Conservation (phyloP, 2,113 vertebrate genomes). For the Salminus brasiliensis region DNA sequence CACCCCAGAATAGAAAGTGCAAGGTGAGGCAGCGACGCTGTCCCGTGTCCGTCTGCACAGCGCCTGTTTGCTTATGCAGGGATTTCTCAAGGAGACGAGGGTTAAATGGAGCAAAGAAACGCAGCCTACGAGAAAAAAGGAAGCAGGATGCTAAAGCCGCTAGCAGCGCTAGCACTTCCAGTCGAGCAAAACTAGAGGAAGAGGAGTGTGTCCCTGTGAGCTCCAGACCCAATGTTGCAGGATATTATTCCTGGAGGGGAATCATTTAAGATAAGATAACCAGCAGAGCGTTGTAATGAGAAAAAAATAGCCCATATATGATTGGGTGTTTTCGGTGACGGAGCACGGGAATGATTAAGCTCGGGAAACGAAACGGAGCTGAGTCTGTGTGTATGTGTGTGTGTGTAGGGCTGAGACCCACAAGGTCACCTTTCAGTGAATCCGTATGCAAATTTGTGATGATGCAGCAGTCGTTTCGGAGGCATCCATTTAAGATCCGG, state of each 20-base stretch:
- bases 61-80: not conserved
- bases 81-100: not conserved
- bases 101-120: not conserved
- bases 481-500: constrained; percentile 30
- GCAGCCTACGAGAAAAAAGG: not conserved
- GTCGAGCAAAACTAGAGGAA: not conserved
- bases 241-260: constrained; percentile 50
- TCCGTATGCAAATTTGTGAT: constrained; percentile 69
- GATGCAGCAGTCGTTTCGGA: constrained; percentile 55
- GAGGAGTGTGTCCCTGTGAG: not conserved
- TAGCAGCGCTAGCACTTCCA: not conserved
- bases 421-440: constrained; percentile 65
- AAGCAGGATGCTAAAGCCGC: constrained; percentile 31
- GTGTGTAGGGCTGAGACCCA: constrained; percentile 29
- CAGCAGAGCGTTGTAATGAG: constrained; percentile 68
- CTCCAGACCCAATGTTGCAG: constrained; percentile 28
- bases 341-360: constrained; percentile 55
- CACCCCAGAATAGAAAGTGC: constrained; percentile 6
- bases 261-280: constrained; percentile 65
- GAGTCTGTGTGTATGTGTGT: not conserved
- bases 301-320: constrained; percentile 59
- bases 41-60: constrained; percentile 7
- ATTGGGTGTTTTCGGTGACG: constrained; percentile 56
- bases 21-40: not conserved
- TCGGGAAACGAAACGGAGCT: constrained; percentile 14